These are phyloP conservation scores for Tachycineta bicolor DNA, from an alignment of 2,113 vertebrate species.

Conservation along the genomic window DNA sequence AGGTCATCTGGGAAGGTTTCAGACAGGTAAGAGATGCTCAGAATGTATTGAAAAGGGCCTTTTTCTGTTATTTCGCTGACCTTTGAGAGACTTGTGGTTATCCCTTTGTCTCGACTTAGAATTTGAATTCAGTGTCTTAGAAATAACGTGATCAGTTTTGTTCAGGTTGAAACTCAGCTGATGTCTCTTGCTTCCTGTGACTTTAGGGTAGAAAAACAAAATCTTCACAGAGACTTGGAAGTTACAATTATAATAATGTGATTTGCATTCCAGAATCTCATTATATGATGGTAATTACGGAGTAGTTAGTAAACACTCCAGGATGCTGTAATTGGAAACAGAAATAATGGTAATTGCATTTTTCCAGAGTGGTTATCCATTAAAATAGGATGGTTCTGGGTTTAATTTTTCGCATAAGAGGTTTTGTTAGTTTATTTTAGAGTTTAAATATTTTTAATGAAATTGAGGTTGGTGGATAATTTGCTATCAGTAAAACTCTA, in stretches of 20 bases:
- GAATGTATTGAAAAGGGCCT: not conserved
- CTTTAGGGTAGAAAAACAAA: not conserved
- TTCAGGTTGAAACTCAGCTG: not conserved
- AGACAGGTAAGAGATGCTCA: slow-evolving; percentile 84
- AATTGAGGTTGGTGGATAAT: not conserved
- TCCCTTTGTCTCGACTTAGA: not conserved
- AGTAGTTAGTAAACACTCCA: not conserved
- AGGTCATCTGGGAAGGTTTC: slow-evolving; percentile 94
- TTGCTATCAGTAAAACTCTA: not conserved
- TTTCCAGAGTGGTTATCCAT: not conserved
- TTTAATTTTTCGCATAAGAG: not conserved
- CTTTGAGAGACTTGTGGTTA: not conserved
- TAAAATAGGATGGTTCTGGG: not conserved
- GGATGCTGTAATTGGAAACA: not conserved
- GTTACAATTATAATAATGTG: not conserved
- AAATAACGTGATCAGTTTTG: not conserved
- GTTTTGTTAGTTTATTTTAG: not conserved
- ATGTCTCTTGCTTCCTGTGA: not conserved
- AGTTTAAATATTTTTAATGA: not conserved
- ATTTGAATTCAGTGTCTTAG: not conserved
- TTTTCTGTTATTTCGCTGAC: not conserved
- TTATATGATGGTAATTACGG: not conserved
- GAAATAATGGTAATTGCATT: not conserved
- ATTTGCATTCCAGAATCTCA: not conserved
- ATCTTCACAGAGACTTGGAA: not conserved